Base-by-base conservation (phyloP, 30 jellyfish, hydroid and myxozoan genomes). In the Turritopsis rubra region DNA sequence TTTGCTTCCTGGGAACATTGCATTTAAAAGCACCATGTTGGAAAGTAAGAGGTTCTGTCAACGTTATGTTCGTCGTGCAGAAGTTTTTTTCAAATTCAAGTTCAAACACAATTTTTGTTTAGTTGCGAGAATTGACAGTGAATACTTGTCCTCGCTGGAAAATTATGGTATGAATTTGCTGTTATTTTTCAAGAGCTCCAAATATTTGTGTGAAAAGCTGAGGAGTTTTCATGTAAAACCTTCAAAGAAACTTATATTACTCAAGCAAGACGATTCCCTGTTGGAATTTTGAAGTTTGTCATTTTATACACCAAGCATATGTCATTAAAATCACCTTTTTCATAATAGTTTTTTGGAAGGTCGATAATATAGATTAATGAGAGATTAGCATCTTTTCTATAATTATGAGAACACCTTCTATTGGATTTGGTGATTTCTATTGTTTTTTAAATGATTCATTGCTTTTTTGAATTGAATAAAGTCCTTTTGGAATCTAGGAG, bases 1-100 rank as follows among this genome's bases (percentile, higher is more conserved):
- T 80, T 52, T 80, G 17, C 83, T 80, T 4, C 87, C 87, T 65
- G 87, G 87, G 28, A 23, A 52, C 41, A 70, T 80, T 26, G 60
- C 54, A 1, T 80, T 80, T 80, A 52, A 80, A 80, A 29, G 29
- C 22, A 41, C 85, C 21, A 17, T 80, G 83, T 53, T 80, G 79
- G 65, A 80, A 16, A 27, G 22, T 27, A 25, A 65, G 53, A 80
- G 65, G 53, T 80, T 80, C 26, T 30, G 54, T 21, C 82, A 53
- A 52, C 21, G 65, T 0, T 80, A 22, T 80, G 84, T 80, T 3
- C 29, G 87, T 4, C 54, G 28, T 8, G 85, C 66, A 17, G 83
- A 24, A 65, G 28, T 80, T 13, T 17, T 13, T 17, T 80, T 30
- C 54, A 29, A 31, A 65, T 41, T 28, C 41, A 65, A 52, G 21